Evolutionary conservation across 1,140 invertebrate genomes (phyloP).

Genomic region (Matsumurasca onukii): DNA sequence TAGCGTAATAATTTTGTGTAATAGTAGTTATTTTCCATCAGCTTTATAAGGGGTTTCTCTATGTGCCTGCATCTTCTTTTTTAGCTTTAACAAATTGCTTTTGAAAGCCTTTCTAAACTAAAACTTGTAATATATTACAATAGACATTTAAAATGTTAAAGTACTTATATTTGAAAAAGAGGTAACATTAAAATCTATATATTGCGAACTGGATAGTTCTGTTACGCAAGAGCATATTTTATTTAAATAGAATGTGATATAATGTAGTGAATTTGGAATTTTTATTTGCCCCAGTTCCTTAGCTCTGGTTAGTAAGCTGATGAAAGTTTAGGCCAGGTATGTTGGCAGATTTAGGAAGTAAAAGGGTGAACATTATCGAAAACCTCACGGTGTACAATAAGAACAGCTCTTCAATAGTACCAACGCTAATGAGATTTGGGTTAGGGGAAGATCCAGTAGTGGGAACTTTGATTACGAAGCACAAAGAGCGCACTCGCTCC

Average conservation of each 20-base stretch:
- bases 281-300: background rate
- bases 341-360: no score
- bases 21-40: background rate
- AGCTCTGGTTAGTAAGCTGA: no score
- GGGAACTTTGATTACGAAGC: no score
- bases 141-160: background rate
- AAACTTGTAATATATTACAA: background rate
- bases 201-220: background rate
- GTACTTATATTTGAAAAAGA: background rate
- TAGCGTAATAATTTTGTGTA: background rate
- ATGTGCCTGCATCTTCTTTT: slow-evolving; percentile 16
- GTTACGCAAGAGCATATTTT: background rate
- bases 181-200: background rate
- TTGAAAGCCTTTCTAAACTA: background rate
- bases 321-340: no score
- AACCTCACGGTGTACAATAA: no score
- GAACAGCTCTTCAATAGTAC: no score
- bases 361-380: no score
- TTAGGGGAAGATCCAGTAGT: no score
- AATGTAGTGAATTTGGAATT: background rate
- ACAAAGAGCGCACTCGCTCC: no score
- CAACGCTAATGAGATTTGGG: no score
- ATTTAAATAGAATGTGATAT: background rate
- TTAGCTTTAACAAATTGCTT: slow-evolving; percentile 2
- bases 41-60: slow-evolving; percentile 11